Conservation (phyloP, 2,797 vertebrate species). For the Enteromius viviparus region DNA sequence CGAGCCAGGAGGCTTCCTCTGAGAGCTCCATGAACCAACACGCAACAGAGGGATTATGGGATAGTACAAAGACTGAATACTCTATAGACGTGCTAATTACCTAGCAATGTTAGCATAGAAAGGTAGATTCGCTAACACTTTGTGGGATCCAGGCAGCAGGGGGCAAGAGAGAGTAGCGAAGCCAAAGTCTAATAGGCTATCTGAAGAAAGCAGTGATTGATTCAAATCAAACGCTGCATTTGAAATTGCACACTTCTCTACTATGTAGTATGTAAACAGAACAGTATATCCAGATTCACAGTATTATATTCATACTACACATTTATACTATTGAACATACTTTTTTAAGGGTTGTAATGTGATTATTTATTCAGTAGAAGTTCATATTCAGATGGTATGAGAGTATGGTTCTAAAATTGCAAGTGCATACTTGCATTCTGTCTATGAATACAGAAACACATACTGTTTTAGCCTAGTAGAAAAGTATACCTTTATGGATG, state of each 20-base stretch:
- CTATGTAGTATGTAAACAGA: background rate
- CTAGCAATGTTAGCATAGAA: background rate
- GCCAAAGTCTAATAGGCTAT: background rate
- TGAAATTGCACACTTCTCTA: background rate
- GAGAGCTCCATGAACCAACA: conserved; percentile 21
- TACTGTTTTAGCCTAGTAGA: background rate
- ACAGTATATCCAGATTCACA: background rate
- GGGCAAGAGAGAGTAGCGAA: background rate
- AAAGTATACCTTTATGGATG: background rate
- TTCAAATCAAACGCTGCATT: background rate
- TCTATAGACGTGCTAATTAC: background rate
- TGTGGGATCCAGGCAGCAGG: conserved; percentile 1
- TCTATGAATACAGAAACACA: background rate
- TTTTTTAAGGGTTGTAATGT: background rate
- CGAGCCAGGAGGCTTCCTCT: conserved; percentile 49
- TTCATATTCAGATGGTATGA: background rate
- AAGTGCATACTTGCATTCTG: background rate
- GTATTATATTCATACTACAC: background rate
- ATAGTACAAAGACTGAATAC: conserved; percentile 3
- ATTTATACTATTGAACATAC: no score
- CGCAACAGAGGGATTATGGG: conserved; percentile 10
- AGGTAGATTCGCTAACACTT: background rate
- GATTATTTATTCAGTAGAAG: background rate
- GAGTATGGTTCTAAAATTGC: background rate
- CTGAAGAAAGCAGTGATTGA: background rate